Evolutionary conservation across 2,797 vertebrate genomes (phyloP), one percentile per base, ranked within the genome.

Genomic region (Gorsachius magnificus): DNA sequence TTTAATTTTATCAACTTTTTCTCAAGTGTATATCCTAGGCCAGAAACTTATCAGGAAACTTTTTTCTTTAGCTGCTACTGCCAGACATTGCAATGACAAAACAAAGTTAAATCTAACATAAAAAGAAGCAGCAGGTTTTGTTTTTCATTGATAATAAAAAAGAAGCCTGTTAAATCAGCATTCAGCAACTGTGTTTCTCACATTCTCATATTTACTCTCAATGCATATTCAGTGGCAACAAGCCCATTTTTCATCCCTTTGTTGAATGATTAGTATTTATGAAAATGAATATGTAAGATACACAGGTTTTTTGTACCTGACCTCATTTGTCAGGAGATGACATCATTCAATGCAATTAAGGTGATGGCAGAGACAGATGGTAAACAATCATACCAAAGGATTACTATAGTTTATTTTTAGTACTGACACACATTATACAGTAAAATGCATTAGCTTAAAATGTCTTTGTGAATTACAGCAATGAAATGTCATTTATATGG

Each of bases 191-290:
- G 29, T 35, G 24, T 90, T 95, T 93, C 58, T 63, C 85, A 50
- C 15, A 4, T 91, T 85, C n/a, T 87, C 46, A 61, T 90, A 71
- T 71, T 87, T 89, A 74, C 43, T 92, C 25, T 87, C 41, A 83
- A 64, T 57, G 22, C 35, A 54, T 79, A 86, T 86, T 76, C 43
- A 66, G n/a, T 53, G 45, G 4, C 74, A 90, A 89, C 80, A 95
- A 72, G 28, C 31, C 46, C 70, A 79, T 94, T 96, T 90, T 93
- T 95, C 94, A 95, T 76, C 46, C 17, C 28, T 75, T 12, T 31
- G 10, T 84, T 88, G 70, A 95, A 89, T 57, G 53, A 95, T 86
- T 90, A 72, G 56, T 79, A 84, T 83, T 95, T 94, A 82, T 82
- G 65, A 82, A 91, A 94, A 93, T 66, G 31, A 95, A 93, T 57